Evolutionary conservation across 2,113 vertebrate species (phyloP).

Genomic region (Elachura formosa): DNA sequence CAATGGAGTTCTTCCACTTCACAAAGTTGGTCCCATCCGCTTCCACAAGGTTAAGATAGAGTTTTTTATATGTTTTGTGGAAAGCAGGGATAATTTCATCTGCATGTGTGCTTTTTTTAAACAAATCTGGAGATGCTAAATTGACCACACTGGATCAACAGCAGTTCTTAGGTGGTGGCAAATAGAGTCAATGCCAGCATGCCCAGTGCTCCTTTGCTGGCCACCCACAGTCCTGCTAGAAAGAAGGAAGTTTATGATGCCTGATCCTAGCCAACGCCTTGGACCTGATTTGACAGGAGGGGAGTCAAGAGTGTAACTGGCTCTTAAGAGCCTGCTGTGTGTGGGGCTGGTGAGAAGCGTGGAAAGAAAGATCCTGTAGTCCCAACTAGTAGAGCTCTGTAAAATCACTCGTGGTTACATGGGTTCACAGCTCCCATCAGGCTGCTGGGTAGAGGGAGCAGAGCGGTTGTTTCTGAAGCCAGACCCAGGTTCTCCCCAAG

Average conservation of each 20-base stretch:
- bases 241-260: not conserved
- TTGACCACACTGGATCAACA: not conserved
- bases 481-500: not conserved
- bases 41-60: not conserved
- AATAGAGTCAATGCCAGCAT: not conserved
- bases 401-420: not conserved
- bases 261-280: not conserved
- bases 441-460: not conserved
- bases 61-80: not conserved
- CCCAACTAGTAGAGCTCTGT: not conserved
- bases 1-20: not conserved
- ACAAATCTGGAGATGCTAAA: not conserved
- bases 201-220: not conserved
- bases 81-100: not conserved
- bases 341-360: not conserved
- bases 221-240: not conserved
- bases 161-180: not conserved
- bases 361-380: not conserved
- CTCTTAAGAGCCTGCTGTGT: not conserved
- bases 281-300: not conserved
- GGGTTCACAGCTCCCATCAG: not conserved
- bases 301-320: not conserved
- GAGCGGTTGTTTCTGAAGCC: not conserved
- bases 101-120: not conserved
- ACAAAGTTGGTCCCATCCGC: not conserved